These are phyloP conservation scores for Neopipo cinnamomea DNA, from an alignment of 2,113 vertebrate species.

Conservation along the genomic window DNA sequence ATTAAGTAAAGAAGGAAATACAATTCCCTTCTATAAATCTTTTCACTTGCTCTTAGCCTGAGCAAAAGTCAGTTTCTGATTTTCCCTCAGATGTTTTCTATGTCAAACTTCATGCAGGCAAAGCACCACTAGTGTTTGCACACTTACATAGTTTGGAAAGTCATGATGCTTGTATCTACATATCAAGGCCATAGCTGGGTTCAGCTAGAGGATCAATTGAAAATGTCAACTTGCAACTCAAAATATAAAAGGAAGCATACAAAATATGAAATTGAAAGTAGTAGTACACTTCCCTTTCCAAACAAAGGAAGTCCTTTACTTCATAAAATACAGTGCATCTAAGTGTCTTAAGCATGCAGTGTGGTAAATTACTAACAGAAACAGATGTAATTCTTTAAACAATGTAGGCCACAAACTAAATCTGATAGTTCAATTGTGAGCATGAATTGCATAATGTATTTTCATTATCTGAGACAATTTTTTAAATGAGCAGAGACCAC, in stretches of 20 bases:
- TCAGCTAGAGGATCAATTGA: neutral
- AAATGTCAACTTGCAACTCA: neutral
- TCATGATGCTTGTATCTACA: neutral
- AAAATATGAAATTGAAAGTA: neutral
- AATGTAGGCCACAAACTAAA: neutral
- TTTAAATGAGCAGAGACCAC: neutral
- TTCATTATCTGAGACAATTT: neutral
- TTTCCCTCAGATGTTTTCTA: neutral
- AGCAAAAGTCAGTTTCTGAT: neutral
- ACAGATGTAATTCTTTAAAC: neutral
- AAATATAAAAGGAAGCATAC: neutral
- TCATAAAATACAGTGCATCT: neutral
- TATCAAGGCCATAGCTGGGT: neutral
- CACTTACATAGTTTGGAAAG: neutral
- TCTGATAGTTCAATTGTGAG: neutral
- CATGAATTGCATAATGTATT: neutral
- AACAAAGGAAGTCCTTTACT: neutral
- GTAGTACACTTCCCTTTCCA: neutral
- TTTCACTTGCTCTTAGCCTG: neutral
- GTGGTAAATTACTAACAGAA: neutral
- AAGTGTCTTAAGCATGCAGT: neutral
- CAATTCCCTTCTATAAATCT: neutral
- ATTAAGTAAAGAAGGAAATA: neutral
- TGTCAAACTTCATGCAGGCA: neutral
- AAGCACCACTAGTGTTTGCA: neutral